Evolutionary conservation across 2,888 invertebrate genomes (phyloP).

Genomic region (Drosophila lutescens): DNA sequence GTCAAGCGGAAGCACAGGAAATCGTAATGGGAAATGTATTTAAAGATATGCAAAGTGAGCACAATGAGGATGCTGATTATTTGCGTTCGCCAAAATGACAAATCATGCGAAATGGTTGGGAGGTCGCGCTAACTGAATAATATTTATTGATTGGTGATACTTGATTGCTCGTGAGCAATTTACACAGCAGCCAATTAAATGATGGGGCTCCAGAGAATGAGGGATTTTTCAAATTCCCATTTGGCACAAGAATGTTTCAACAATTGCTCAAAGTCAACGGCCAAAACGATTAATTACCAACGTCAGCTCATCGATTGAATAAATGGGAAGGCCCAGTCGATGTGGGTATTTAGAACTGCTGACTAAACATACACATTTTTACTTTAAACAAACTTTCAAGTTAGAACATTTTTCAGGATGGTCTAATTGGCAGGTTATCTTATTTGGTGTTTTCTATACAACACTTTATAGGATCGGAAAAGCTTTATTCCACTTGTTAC

Average conservation of each 20-base stretch:
- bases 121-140: conserved; percentile 29
- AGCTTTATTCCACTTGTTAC: no score
- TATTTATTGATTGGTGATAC: conserved; percentile 44
- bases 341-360: conserved; percentile 11
- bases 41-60: conserved; percentile 35
- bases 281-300: conserved; percentile 52
- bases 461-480: no score
- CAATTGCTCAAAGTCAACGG: conserved; percentile 65
- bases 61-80: conserved; percentile 6
- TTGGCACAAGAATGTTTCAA: conserved; percentile 45
- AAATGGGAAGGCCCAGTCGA: conserved; percentile 24
- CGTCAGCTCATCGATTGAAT: conserved; percentile 39
- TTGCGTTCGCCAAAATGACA: conserved; percentile 18
- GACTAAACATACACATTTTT: conserved; percentile 12
- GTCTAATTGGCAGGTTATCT: not conserved
- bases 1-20: conserved; percentile 37
- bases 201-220: conserved; percentile 8
- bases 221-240: conserved; percentile 11
- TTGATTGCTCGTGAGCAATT: conserved; percentile 33
- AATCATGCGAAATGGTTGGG: conserved; percentile 25
- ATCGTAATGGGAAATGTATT: conserved; percentile 33
- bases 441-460: no score
- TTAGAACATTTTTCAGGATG: not conserved
- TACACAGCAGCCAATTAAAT: conserved; percentile 51
- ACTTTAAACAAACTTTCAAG: conserved; percentile 7